Percentiles rank a stretch among this genome's conserved stretches.
These are phyloP conservation scores for Hyposoter dolosus DNA, from an alignment of 2,888 invertebrate genomes.

Conservation along the genomic window DNA sequence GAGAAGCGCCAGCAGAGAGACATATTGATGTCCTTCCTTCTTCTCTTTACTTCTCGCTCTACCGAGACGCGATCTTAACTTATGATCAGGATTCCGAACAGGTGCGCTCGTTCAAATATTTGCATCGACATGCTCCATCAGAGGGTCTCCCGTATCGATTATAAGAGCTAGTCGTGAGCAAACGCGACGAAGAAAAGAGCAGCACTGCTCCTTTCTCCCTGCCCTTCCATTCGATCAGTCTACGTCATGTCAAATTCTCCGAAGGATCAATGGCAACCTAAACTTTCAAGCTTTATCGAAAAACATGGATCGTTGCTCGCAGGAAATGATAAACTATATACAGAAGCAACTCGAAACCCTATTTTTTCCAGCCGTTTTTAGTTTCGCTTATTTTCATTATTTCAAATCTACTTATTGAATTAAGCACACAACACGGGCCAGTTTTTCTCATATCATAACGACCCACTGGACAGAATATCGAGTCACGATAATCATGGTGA, in stretches of 20 bases:
- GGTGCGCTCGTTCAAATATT: constrained; percentile 57
- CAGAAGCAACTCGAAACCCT: background rate
- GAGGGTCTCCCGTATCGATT: constrained; percentile 25
- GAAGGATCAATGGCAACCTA: constrained; percentile 19
- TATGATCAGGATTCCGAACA: constrained; percentile 47
- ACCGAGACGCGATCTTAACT: constrained; percentile 59
- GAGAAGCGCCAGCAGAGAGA: constrained; percentile 13
- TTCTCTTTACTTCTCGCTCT: background rate
- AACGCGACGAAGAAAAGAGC: constrained; percentile 23
- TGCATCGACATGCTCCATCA: constrained; percentile 46
- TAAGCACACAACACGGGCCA: too few species aligned
- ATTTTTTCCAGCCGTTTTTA: background rate
- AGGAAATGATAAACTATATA: background rate
- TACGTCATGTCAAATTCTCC: constrained; percentile 15
- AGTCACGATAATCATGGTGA: too few species aligned
- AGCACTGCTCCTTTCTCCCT: background rate
- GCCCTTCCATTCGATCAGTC: constrained; percentile 37
- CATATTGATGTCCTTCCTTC: background rate
- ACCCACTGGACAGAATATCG: too few species aligned
- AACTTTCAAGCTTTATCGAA: constrained; percentile 30
- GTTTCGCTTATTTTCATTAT: background rate
- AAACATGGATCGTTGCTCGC: background rate
- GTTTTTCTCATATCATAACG: too few species aligned
- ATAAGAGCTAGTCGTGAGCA: constrained; percentile 34
- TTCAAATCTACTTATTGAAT: background rate